phyloP scores from a whole-genome alignment of 2,888 invertebrate genomes.

The Mimachlamys varia region DNA sequence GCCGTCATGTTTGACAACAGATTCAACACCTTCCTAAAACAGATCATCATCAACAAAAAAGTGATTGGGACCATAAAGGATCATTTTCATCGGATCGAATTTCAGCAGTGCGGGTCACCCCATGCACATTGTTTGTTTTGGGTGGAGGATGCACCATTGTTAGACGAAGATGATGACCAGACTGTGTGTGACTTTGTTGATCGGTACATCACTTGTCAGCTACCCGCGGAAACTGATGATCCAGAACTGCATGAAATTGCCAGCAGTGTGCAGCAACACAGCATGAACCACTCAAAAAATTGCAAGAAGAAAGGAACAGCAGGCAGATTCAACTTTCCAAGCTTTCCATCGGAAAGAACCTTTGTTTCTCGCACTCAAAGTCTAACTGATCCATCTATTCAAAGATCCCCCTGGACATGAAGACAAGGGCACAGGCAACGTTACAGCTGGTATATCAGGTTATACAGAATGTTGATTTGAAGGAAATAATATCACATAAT shows the following conservation, averaged over 20 bases:
- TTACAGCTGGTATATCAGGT: background rate
- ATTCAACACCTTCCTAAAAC: slow-evolving; percentile 41
- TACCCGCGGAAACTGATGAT: slow-evolving; percentile 46
- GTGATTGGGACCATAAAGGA: slow-evolving; percentile 41
- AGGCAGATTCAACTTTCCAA: slow-evolving; percentile 55
- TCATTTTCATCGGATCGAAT: slow-evolving; percentile 40
- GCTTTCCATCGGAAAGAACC: slow-evolving; percentile 45
- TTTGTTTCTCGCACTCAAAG: slow-evolving; percentile 1
- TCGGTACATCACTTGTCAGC: slow-evolving; percentile 45
- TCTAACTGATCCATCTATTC: background rate
- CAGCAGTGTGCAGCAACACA: slow-evolving; percentile 51
- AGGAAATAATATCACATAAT: slow-evolving; percentile 21
- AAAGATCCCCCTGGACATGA: background rate
- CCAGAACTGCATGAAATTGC: slow-evolving; percentile 49
- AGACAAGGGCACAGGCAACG: background rate
- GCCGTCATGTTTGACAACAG: slow-evolving; percentile 49
- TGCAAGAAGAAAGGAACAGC: slow-evolving; percentile 50
- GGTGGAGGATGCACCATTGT: slow-evolving; percentile 39
- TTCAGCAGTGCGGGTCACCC: slow-evolving; percentile 38
- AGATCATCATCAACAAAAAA: slow-evolving; percentile 29
- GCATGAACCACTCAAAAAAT: slow-evolving; percentile 52
- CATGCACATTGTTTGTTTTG: slow-evolving; percentile 45
- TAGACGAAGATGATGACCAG: slow-evolving; percentile 12
- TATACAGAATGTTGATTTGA: background rate
- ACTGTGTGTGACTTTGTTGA: slow-evolving; percentile 44